A percentile compares a stretch with the other conserved stretches of the same genome.
Conservation (phyloP, 2,113 vertebrate genomes). For the Formicarius rufipectus region DNA sequence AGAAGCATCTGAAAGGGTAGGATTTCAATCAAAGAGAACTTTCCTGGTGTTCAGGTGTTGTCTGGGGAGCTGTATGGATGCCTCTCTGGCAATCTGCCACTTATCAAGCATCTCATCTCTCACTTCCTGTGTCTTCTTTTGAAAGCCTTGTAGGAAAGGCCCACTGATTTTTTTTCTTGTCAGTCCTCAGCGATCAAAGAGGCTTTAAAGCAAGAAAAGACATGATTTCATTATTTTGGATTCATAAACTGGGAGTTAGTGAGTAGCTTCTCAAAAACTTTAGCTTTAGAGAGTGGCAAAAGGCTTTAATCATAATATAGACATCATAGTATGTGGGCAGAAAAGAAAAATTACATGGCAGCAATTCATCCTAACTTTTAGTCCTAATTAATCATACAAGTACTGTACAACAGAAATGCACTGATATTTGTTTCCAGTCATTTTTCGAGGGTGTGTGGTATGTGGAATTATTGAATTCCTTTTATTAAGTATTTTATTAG, state of each 20-base stretch:
- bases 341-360: background rate
- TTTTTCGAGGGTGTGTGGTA: background rate
- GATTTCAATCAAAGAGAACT: conserved; percentile 22
- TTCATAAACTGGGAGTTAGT: background rate
- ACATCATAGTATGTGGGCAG: background rate
- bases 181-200: background rate
- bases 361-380: background rate
- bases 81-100: conserved; percentile 4
- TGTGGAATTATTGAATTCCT: background rate
- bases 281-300: background rate
- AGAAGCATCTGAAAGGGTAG: background rate
- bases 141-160: background rate
- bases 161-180: conserved; percentile 36
- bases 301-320: background rate
- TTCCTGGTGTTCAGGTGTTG: background rate
- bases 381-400: background rate
- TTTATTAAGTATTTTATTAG: background rate
- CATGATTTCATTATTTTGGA: conserved; percentile 37
- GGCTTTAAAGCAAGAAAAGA: conserved; percentile 49
- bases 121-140: background rate
- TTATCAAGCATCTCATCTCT: background rate
- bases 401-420: background rate
- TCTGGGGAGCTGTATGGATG: conserved; percentile 39
- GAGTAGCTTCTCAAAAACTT: background rate
- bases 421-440: background rate